These are phyloP conservation scores for Saiga tatarica DNA, from an alignment of 2,113 vertebrate genomes.

Conservation along the genomic window DNA sequence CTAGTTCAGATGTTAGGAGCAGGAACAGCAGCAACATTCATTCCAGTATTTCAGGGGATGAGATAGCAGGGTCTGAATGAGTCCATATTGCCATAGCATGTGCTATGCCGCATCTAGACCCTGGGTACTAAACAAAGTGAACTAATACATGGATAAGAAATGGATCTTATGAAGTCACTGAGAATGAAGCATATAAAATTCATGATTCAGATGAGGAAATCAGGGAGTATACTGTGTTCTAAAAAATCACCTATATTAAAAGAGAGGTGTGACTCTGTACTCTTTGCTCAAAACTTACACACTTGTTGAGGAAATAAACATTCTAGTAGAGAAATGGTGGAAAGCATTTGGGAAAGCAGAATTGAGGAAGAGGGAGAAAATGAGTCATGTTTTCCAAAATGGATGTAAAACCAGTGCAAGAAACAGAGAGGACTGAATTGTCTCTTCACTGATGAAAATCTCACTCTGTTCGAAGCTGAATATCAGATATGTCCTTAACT, in stretches of 20 bases:
- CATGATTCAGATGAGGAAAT: not conserved
- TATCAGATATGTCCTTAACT: not conserved
- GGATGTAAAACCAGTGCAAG: not conserved
- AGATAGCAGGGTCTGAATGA: not conserved
- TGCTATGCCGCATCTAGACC: not conserved
- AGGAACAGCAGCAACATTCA: accelerated
- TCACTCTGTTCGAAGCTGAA: not conserved
- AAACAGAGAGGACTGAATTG: not conserved
- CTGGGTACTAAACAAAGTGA: not conserved
- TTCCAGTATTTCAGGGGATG: too few relatives aligned
- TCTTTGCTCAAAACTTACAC: not conserved
- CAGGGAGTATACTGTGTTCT: not conserved
- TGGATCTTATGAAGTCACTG: not conserved
- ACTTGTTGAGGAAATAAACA: not conserved
- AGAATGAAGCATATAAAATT: not conserved
- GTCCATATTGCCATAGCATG: accelerated
- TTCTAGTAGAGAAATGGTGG: not conserved
- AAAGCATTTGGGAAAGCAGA: not conserved
- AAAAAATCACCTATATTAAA: not conserved
- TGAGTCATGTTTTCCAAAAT: not conserved
- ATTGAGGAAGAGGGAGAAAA: not conserved
- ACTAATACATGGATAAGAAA: not conserved
- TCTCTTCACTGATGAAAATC: not conserved
- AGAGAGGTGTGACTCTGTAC: not conserved
- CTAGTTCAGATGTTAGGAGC: not conserved